Conservation (phyloP, 2,888 invertebrate genomes). For the Allophyes oxyacanthae region DNA sequence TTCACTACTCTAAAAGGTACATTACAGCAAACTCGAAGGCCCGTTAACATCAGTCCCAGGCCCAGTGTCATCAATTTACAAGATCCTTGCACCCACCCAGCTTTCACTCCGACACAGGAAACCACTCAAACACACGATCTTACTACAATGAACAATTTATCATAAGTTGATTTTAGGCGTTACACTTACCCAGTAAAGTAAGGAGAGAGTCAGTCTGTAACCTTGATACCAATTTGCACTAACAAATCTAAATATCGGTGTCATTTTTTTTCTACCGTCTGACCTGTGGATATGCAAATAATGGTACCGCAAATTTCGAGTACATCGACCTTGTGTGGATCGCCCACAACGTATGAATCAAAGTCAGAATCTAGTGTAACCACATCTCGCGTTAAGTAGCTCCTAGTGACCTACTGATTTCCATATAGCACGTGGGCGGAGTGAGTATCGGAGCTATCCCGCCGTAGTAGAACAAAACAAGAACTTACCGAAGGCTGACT, state of each 20-base stretch:
- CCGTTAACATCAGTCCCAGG: slow-evolving; percentile 47
- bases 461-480: slow-evolving; percentile 53
- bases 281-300: slow-evolving; percentile 84
- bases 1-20: slow-evolving; percentile 30
- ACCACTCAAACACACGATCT: slow-evolving; percentile 83
- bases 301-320: slow-evolving; percentile 85
- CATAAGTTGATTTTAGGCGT: slow-evolving; percentile 85
- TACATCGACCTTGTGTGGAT: slow-evolving; percentile 84
- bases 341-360: slow-evolving; percentile 84
- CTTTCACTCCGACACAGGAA: slow-evolving; percentile 87
- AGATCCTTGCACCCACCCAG: slow-evolving; percentile 74
- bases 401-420: slow-evolving; percentile 88
- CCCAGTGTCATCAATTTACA: slow-evolving; percentile 68
- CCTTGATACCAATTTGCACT: slow-evolving; percentile 87
- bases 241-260: slow-evolving; percentile 78
- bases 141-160: slow-evolving; percentile 87
- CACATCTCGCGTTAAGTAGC: slow-evolving; percentile 67
- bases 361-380: slow-evolving; percentile 75
- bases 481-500: slow-evolving; percentile 8
- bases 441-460: slow-evolving; percentile 55
- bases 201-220: slow-evolving; percentile 83
- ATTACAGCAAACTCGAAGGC: slow-evolving; percentile 38
- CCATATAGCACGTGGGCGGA: slow-evolving; percentile 81
- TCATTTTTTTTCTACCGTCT: slow-evolving; percentile 82
- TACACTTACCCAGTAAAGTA: slow-evolving; percentile 87